A percentile compares a stretch with the other conserved stretches of the same genome.
Conservation (phyloP, 1,140 invertebrate species). For the Euborellia annulipes region DNA sequence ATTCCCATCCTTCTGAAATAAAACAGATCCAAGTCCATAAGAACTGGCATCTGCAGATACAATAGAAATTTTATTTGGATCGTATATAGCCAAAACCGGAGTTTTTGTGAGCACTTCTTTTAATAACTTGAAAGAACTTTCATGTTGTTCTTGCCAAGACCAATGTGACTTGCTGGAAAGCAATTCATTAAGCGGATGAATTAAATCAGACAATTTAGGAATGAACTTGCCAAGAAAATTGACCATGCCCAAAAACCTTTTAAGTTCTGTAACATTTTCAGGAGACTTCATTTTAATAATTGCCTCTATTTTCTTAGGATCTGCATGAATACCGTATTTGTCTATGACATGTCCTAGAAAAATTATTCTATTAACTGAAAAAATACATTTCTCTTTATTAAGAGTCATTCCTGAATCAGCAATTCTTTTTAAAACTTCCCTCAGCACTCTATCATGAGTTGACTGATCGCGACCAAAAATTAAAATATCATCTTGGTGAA, state of each 20-base stretch:
- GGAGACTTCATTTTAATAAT: conserved; percentile 19
- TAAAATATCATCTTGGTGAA: conserved; percentile 1
- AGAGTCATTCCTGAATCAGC: conserved; percentile 12
- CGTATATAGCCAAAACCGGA: conserved; percentile 18
- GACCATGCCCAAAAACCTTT: conserved; percentile 21
- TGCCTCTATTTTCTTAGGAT: conserved; percentile 15
- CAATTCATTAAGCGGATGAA: no score
- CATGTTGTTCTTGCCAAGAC: not conserved
- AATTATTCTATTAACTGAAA: conserved; percentile 9
- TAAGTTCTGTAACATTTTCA: conserved; percentile 18
- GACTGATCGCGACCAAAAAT: conserved; percentile 1
- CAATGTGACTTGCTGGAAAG: not conserved
- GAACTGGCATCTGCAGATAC: not conserved
- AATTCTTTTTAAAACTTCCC: not conserved
- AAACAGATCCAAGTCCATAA: not conserved
- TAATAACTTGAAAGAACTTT: not conserved
- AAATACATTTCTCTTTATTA: conserved; percentile 10
- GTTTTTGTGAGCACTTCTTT: not conserved
- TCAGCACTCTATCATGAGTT: not conserved
- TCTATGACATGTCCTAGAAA: conserved; percentile 23
- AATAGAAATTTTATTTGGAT: conserved; percentile 8
- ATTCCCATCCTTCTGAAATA: conserved; percentile 7
- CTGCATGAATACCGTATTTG: conserved; percentile 21
- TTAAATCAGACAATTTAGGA: no score
- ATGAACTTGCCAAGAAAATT: conserved; percentile 2